Conservation (phyloP, 2,888 invertebrate species). For the Julus scanicus region DNA sequence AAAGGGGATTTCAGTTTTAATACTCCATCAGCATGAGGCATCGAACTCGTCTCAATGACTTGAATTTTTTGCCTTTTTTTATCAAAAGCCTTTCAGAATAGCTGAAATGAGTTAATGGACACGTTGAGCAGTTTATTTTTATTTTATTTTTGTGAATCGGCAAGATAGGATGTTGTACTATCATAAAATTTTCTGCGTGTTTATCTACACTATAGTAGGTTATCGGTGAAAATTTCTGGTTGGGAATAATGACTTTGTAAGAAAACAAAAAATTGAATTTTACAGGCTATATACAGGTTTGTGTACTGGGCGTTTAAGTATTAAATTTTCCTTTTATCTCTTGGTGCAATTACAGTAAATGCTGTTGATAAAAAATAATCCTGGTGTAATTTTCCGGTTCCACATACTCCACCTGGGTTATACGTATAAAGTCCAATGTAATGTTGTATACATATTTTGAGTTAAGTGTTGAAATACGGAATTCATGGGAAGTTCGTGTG, state of each 20-base stretch:
- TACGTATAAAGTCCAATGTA: too few relatives aligned
- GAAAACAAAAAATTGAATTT: too few relatives aligned
- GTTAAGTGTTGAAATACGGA: too few relatives aligned
- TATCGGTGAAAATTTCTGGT: neutral
- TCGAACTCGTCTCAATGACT: constrained; percentile 28
- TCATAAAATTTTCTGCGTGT: neutral
- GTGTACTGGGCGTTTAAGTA: too few relatives aligned
- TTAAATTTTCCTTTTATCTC: too few relatives aligned
- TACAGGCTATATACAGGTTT: too few relatives aligned
- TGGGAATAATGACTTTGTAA: neutral
- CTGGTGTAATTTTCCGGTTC: too few relatives aligned
- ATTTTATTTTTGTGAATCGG: neutral
- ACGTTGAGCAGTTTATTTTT: neutral
- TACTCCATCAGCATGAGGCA: constrained; percentile 21
- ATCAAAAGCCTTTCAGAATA: neutral
- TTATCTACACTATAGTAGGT: neutral
- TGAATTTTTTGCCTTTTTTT: neutral
- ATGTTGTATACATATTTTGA: too few relatives aligned
- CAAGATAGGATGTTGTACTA: neutral
- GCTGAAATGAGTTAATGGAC: neutral
- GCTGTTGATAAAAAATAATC: too few relatives aligned
- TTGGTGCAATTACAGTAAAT: too few relatives aligned
- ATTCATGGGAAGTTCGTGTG: too few relatives aligned
- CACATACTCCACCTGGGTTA: too few relatives aligned
- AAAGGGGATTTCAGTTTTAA: neutral